Evolutionary conservation across 2,888 invertebrate genomes (phyloP), one percentile per base, ranked within the genome.

Genomic region (Mythimna albipuncta): DNA sequence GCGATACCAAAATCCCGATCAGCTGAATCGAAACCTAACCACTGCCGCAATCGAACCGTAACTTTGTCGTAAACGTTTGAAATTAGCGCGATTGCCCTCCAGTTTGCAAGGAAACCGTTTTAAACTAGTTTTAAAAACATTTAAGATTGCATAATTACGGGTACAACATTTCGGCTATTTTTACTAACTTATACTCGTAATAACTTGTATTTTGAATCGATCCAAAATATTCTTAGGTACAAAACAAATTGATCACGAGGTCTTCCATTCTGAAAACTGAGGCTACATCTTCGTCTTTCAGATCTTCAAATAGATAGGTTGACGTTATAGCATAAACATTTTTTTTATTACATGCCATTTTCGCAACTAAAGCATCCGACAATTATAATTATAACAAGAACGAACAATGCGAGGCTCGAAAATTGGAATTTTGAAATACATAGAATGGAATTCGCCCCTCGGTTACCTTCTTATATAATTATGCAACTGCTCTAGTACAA

Each of bases 401-500:
- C 10, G n/a, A 67, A 69, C 65, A 82, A 79, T 64, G 57, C 41
- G 57, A 66, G 50, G 26, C 50, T 67, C 54, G 47, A 47, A 76
- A 81, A 74, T 76, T 64, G 57, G 62, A 67, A 71, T 83, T 81
- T 85, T 72, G 79, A 83, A 75, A 79, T 52, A 73, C 52, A 44
- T 78, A 72, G 73, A 79, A 75, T 75, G 85, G 79, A 75, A 84
- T 80, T 83, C 81, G 81, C 76, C 74, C 71, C 76, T 72, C 69
- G 72, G 69, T 81, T 73, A 72, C 81, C 73, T 83, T 85, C 77
- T 81, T 74, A 81, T 77, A 73, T 68, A 72, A 81, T 93, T 91
- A 90, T 83, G 91, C 88, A 92, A 92, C 75, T 88, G 87, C 78
- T 90, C 87, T 88, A 89, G 84, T 88, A 86, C 82, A 87, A 87